phyloP scores from a whole-genome alignment of 2,888 invertebrate genomes.

The Pollenia labialis region DNA sequence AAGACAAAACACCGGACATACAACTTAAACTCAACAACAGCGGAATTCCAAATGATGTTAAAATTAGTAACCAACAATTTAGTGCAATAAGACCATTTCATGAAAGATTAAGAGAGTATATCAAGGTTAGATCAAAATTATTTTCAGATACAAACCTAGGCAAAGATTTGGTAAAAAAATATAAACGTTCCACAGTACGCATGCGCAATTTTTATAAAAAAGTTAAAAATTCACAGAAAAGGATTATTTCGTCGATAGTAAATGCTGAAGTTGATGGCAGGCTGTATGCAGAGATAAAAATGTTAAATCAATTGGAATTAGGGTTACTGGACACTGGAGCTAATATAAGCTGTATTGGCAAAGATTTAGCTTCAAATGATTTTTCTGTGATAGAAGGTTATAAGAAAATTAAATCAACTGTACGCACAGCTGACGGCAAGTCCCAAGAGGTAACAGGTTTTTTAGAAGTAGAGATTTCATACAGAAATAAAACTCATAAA shows the following conservation, averaged over 20 bases:
- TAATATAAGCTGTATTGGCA: conserved; percentile 12
- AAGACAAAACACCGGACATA: neutral
- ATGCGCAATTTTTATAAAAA: conserved; percentile 25
- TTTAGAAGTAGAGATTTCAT: neutral
- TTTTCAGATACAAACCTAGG: neutral
- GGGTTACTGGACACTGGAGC: neutral
- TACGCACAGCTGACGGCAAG: conserved; percentile 16
- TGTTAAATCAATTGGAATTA: conserved; percentile 8
- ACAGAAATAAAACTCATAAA: neutral
- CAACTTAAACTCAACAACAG: too few relatives aligned
- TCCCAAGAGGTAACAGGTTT: neutral
- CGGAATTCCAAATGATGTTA: neutral
- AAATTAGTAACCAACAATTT: neutral
- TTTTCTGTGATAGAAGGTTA: neutral
- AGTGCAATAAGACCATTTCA: neutral
- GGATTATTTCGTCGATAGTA: neutral
- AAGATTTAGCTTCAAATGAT: conserved; percentile 7
- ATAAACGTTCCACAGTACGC: conserved; percentile 11
- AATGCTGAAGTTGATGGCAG: neutral
- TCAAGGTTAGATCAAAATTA: neutral
- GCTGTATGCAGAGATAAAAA: conserved; percentile 6
- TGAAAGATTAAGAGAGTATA: conserved; percentile 11
- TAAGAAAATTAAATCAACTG: neutral
- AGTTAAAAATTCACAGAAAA: neutral
- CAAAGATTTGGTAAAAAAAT: neutral